phyloP scores from a whole-genome alignment of 2,797 vertebrate species.

The Sebastolobus alascanus region DNA sequence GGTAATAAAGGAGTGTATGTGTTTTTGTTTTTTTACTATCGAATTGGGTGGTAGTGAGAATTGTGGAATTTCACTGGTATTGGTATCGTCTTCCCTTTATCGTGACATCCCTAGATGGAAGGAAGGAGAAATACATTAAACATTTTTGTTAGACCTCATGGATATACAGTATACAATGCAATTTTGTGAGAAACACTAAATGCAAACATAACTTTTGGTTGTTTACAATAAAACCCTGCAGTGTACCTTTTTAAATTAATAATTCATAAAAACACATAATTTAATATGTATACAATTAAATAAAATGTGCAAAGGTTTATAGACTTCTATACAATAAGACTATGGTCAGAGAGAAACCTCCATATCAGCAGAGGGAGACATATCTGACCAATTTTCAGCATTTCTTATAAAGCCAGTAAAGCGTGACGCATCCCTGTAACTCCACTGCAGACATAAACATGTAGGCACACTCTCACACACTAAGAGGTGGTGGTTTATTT shows the following conservation, averaged over 20 bases:
- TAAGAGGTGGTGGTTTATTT: conserved; percentile 75
- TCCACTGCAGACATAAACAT: conserved; percentile 49
- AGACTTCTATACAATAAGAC: background rate
- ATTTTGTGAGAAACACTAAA: too few species aligned
- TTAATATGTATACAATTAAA: background rate
- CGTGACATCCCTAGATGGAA: too few species aligned
- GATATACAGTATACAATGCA: too few species aligned
- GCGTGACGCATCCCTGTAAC: conserved; percentile 10
- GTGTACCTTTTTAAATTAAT: background rate
- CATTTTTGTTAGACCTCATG: too few species aligned
- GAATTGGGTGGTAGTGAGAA: too few species aligned
- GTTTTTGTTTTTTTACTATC: too few species aligned
- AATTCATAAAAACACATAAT: background rate
- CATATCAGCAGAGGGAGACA: conserved; percentile 43
- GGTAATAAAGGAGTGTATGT: too few species aligned
- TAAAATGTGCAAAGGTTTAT: background rate
- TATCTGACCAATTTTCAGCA: background rate
- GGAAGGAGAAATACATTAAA: background rate
- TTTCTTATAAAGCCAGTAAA: background rate
- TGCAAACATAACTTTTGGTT: background rate
- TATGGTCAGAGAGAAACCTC: background rate
- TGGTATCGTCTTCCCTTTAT: too few species aligned
- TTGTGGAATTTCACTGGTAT: too few species aligned
- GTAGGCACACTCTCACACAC: conserved; percentile 39
- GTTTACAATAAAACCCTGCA: background rate